phyloP scores from a whole-genome alignment of 2,113 vertebrate species.

The Smithornis capensis region DNA sequence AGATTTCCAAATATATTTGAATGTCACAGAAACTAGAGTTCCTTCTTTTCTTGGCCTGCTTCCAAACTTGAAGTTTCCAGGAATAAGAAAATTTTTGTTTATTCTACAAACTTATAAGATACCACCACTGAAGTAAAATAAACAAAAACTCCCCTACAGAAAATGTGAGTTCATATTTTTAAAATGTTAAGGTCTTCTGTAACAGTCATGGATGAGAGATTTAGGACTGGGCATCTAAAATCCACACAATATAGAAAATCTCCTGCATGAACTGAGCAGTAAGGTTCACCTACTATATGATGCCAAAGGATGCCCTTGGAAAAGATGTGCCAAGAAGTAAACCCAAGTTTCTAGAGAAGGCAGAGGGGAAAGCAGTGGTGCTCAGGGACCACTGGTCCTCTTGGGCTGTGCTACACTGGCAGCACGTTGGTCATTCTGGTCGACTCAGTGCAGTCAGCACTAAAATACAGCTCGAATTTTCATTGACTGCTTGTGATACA shows the following conservation, averaged over 20 bases:
- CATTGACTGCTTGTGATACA: neutral
- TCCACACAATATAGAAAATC: no score
- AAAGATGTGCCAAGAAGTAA: neutral
- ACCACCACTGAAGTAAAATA: neutral
- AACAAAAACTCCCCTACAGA: neutral
- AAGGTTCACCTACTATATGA: neutral
- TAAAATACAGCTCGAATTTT: neutral
- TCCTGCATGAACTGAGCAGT: neutral
- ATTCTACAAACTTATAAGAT: neutral
- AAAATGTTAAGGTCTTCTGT: neutral
- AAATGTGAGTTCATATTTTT: neutral
- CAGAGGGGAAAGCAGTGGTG: neutral
- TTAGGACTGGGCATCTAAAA: neutral
- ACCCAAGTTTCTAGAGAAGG: neutral
- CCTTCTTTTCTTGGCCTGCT: neutral
- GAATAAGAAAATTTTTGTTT: neutral
- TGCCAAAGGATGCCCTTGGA: neutral
- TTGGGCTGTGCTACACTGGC: accelerated
- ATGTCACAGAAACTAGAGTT: neutral
- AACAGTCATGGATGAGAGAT: neutral
- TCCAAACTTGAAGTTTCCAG: neutral
- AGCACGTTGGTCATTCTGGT: neutral
- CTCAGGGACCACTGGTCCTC: accelerated
- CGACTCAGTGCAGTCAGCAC: accelerated
- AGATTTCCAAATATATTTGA: neutral